Evolutionary conservation across 2,888 invertebrate genomes (phyloP), one percentile per base, ranked within the genome.

Genomic region (Rhodophaea formosa): DNA sequence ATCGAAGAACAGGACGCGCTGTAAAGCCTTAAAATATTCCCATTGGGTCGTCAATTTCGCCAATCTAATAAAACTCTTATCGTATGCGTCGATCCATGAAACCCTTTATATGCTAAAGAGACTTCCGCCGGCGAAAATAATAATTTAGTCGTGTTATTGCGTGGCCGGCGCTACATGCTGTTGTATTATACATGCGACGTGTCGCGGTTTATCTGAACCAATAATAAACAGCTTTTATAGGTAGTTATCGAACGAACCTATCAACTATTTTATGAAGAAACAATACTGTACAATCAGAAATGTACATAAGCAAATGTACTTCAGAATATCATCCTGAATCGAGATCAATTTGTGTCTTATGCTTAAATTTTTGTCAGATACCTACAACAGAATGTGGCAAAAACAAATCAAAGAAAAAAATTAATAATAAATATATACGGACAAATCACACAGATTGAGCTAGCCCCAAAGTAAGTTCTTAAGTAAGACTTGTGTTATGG

Each of bases 41-140:
- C 53, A 35, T 56, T 23, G 51, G 57, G 23, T 49, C 29, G 47
- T 42, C 51, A 52, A 55, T 55, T 57, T 58, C 5, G 49, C 53
- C 57, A 64, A 71, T 65, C 64, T 69, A 73, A 75, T 76, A 74
- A 73, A 68, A 73, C 71, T 75, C 72, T 70, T 72, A 77, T 69
- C 68, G 61, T 65, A 68, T 60, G 68, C 62, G 59, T 66, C 65
- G 64, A 70, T 70, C 69, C 68, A 67, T 66, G 68, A 69, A 77
- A 73, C 77, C 75, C 71, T 80, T 77, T 73, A 74, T 78, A 80
- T 80, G 79, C 72, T 75, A 79, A 80, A 69, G 68, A 69, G 71
- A 71, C 70, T 75, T 77, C 66, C 73, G 70, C 68, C 69, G 59
- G 67, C 66, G 64, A 75, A 74, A 77, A 79, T 74, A 70, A 75